These are phyloP conservation scores for Prionailurus bengalensis DNA, from an alignment of 2,113 vertebrate species.

Conservation along the genomic window DNA sequence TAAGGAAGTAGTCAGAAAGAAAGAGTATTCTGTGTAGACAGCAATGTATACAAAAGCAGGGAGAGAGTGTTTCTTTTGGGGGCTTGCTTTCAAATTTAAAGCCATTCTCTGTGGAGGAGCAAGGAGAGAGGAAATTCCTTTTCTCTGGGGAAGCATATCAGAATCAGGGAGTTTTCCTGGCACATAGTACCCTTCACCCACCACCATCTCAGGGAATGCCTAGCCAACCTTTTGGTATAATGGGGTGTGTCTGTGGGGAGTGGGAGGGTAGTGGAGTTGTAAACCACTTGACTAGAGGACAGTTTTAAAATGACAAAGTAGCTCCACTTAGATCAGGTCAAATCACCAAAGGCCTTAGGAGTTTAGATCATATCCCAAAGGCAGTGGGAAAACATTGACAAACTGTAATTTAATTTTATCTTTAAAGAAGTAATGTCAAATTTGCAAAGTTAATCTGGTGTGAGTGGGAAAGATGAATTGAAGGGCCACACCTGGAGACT, in stretches of 20 bases:
- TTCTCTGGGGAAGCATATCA: neutral
- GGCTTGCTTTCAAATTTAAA: neutral
- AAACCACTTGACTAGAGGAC: neutral
- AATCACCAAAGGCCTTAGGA: neutral
- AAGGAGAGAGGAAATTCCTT: neutral
- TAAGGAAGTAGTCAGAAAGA: neutral
- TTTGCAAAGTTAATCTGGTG: neutral
- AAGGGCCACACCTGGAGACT: neutral
- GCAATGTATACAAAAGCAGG: neutral
- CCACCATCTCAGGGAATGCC: neutral
- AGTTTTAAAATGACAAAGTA: neutral
- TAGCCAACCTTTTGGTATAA: neutral
- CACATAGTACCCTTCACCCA: neutral
- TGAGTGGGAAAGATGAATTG: neutral
- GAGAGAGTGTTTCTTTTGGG: neutral
- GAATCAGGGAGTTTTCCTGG: neutral
- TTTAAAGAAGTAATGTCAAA: neutral
- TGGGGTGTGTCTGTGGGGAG: accelerated
- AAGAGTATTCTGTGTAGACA: neutral
- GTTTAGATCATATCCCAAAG: neutral
- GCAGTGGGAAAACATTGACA: neutral
- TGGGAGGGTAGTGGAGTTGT: neutral
- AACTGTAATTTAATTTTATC: neutral
- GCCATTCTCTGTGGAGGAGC: neutral
- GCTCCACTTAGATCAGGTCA: neutral